Percentiles rank a stretch among this genome's conserved stretches.
phyloP scores from a whole-genome alignment of 2,888 invertebrate species.

The Fissipunctia ypsillon region DNA sequence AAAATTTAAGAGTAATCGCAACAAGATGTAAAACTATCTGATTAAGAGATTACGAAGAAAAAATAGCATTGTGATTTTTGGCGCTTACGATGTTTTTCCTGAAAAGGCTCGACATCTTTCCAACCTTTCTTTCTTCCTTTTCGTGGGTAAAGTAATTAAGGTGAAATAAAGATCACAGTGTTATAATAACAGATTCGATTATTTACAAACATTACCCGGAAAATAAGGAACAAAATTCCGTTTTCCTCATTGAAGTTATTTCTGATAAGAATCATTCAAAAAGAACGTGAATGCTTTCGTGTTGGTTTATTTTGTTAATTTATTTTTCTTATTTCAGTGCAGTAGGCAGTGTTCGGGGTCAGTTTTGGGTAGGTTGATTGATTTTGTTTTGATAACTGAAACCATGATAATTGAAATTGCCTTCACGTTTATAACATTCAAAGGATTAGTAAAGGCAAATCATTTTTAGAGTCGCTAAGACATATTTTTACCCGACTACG shows the following conservation, averaged over 20 bases:
- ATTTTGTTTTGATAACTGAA: neutral
- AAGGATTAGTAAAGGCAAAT: neutral
- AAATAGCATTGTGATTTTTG: too few species aligned
- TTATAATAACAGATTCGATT: conserved; percentile 18
- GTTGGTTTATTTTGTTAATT: neutral
- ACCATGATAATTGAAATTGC: neutral
- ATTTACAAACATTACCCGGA: conserved; percentile 25
- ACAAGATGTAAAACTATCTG: too few species aligned
- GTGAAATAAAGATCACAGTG: conserved; percentile 13
- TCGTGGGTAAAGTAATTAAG: conserved; percentile 28
- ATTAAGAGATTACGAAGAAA: too few species aligned
- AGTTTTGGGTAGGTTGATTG: neutral
- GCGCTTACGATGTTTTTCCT: too few species aligned
- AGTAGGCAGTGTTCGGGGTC: neutral
- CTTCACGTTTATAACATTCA: neutral
- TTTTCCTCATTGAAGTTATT: conserved; percentile 27
- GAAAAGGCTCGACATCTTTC: too few species aligned
- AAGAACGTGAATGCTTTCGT: conserved; percentile 15
- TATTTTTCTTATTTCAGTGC: neutral
- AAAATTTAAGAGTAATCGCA: too few species aligned
- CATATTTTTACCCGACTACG: too few species aligned
- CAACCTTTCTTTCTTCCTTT: neutral
- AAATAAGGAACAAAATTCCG: conserved; percentile 6
- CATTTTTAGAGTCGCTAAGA: neutral
- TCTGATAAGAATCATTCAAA: conserved; percentile 21